These are phyloP conservation scores for Coptodon rendalli DNA, from an alignment of 2,113 vertebrate species.

Conservation along the genomic window DNA sequence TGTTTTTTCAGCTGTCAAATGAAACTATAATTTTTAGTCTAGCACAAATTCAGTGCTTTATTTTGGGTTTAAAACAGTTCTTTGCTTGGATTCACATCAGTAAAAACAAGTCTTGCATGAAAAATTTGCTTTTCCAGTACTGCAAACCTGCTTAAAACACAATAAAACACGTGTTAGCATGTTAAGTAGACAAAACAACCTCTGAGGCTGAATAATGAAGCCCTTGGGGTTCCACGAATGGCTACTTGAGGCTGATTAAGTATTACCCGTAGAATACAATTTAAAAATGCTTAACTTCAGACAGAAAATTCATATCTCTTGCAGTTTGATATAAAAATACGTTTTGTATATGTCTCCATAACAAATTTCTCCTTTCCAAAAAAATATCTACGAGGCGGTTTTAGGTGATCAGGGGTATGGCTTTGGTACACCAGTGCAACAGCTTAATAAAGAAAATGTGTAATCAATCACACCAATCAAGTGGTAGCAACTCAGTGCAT, in stretches of 20 bases:
- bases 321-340: background rate
- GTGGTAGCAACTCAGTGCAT: background rate
- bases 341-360: background rate
- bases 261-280: background rate
- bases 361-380: background rate
- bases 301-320: background rate
- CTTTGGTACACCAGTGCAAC: background rate
- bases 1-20: background rate
- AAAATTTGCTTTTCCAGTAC: background rate
- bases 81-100: background rate
- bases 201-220: background rate
- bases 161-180: background rate
- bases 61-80: background rate
- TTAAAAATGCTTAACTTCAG: background rate
- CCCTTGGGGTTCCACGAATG: background rate
- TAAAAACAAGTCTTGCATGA: background rate
- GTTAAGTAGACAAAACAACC: background rate
- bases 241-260: background rate
- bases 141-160: background rate
- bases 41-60: background rate
- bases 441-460: background rate
- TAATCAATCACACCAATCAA: background rate
- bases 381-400: background rate
- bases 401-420: background rate
- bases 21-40: background rate